A percentile compares a stretch with the other conserved stretches of the same genome.
Evolutionary conservation across 2,888 invertebrate species (phyloP).

Genomic region (Spisula subtruncata): DNA sequence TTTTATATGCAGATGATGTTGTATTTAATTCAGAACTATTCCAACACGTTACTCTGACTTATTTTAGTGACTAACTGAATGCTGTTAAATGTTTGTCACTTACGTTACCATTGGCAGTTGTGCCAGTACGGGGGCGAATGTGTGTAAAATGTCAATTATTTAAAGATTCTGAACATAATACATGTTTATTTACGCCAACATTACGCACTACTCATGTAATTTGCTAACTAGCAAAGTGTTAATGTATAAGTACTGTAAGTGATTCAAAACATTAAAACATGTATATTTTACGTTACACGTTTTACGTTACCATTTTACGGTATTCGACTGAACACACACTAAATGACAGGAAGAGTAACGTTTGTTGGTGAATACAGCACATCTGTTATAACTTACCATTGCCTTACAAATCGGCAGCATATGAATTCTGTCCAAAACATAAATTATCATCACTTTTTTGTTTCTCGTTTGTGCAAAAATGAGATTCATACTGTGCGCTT

Average conservation of each 20-base stretch:
- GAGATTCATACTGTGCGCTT: slow-evolving; percentile 5
- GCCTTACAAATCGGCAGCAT: slow-evolving; percentile 56
- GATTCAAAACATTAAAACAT: not conserved
- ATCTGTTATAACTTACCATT: slow-evolving; percentile 25
- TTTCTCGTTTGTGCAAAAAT: slow-evolving; percentile 31
- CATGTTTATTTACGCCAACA: too few species aligned
- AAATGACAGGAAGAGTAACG: not conserved
- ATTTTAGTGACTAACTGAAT: not conserved
- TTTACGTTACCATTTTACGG: not conserved
- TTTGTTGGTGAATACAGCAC: slow-evolving; percentile 9
- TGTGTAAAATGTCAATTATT: not conserved
- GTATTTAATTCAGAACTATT: not conserved
- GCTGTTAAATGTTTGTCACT: not conserved
- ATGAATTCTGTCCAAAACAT: slow-evolving; percentile 50
- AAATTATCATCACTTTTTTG: slow-evolving; percentile 10
- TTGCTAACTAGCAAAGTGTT: too few species aligned
- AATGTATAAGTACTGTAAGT: too few species aligned
- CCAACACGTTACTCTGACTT: not conserved
- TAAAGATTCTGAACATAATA: not conserved
- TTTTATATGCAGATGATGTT: slow-evolving; percentile 11
- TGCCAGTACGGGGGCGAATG: not conserved
- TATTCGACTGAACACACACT: not conserved
- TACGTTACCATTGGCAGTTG: not conserved
- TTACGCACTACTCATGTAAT: too few species aligned
- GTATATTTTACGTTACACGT: not conserved